Evolutionary conservation across 2,888 invertebrate species (phyloP).

Genomic region (Pasiphila rectangulata): DNA sequence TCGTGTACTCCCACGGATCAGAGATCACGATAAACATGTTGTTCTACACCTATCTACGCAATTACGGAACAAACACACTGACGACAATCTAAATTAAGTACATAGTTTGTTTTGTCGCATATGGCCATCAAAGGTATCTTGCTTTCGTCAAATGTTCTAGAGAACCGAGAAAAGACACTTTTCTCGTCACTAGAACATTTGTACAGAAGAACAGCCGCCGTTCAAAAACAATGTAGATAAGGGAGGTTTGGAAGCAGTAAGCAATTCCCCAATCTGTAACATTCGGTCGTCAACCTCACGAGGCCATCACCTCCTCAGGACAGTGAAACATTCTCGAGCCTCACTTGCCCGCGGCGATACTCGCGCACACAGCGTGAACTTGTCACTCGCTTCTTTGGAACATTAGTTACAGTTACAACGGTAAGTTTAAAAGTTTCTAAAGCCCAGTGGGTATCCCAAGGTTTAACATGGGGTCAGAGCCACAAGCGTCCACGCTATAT

Average conservation of each 20-base stretch:
- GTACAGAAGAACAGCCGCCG: no score
- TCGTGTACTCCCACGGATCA: slow-evolving; percentile 7
- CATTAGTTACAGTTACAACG: not conserved
- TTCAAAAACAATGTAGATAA: no score
- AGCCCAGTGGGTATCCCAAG: no score
- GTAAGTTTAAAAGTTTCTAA: no score
- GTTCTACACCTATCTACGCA: slow-evolving; percentile 21
- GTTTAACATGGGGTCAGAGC: no score
- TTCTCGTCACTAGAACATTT: no score
- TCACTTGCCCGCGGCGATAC: not conserved
- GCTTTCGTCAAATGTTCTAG: no score
- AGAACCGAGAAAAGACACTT: no score
- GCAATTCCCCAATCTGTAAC: no score
- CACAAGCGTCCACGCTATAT: no score
- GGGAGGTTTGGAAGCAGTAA: no score
- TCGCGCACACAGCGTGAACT: not conserved
- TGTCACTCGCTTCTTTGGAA: not conserved
- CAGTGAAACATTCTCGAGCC: not conserved
- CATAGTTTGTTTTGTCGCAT: not conserved
- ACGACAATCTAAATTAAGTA: slow-evolving; percentile 4
- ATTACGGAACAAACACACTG: slow-evolving; percentile 2
- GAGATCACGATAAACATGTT: slow-evolving; percentile 34
- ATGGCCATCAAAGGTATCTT: not conserved
- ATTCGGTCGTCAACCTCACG: not conserved
- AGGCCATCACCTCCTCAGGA: no score